Conservation (phyloP, 1,140 invertebrate species). For the Papilio dardanus region DNA sequence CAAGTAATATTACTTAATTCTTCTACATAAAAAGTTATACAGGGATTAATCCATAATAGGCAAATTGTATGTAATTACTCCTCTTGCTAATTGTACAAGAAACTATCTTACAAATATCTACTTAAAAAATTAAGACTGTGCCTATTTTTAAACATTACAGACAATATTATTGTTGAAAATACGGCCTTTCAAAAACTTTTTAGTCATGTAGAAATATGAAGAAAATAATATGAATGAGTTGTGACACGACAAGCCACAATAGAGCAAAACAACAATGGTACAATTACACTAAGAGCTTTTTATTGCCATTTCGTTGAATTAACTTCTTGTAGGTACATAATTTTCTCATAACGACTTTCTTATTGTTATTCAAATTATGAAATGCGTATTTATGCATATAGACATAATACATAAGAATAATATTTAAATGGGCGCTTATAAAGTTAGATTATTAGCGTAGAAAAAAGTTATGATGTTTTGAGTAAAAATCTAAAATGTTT, state of each 20-base stretch:
- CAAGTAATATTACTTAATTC: neutral
- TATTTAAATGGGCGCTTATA: neutral
- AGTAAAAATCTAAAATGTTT: no score
- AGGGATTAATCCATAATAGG: neutral
- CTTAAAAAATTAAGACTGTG: neutral
- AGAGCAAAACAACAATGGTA: slow-evolving; percentile 51
- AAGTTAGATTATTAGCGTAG: no score
- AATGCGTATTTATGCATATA: neutral
- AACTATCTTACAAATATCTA: neutral
- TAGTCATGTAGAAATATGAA: slow-evolving; percentile 32
- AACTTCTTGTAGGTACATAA: slow-evolving; percentile 43
- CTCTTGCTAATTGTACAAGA: neutral
- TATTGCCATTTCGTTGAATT: slow-evolving; percentile 46
- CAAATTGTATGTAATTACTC: neutral
- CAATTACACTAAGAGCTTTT: slow-evolving; percentile 55
- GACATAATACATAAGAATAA: neutral
- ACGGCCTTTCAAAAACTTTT: slow-evolving; percentile 30
- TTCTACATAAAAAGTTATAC: neutral
- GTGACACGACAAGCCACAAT: slow-evolving; percentile 48
- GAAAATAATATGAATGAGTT: slow-evolving; percentile 37
- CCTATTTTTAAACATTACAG: slow-evolving; percentile 1
- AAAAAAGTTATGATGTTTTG: no score
- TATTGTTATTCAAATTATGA: slow-evolving; percentile 37
- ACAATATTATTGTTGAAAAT: slow-evolving; percentile 26
- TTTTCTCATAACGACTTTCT: slow-evolving; percentile 51